Evolutionary conservation across 2,113 vertebrate species (phyloP), one percentile per base, ranked within the genome.

Genomic region (Colinus virginianus): DNA sequence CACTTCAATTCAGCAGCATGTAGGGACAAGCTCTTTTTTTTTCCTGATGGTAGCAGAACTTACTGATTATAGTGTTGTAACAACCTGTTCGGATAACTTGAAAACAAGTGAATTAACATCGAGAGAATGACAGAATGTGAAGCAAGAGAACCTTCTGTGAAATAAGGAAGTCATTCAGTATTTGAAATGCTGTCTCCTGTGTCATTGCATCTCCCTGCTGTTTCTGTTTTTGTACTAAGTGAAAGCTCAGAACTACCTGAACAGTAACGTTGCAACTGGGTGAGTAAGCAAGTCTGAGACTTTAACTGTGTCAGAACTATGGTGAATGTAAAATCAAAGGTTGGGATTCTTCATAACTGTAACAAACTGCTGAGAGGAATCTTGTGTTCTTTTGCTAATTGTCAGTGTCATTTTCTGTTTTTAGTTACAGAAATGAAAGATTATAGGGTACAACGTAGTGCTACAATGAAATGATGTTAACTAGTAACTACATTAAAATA

Each of bases 21-120:
- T 38, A 82, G 86, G 75, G 61, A 93, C 91, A 92, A 43, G n/a
- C 38, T 38, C 22, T 8, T 26, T 88, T 91, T 40, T 40, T 40
- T 87, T 81, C 55, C 38, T 72, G 23, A 19, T 68, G 9, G 11
- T 84, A 61, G 59, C 77, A 88, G 87, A 90, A 69, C 69, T 82
- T 88, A 28, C 26, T 87, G 75, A 83, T 76, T 75, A 69, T 78
- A 23, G 7, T 20, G 26, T 80, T 94, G 43, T 72, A 83, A 58
- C 63, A 53, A 15, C 55, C 70, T 84, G 4, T 61, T 74, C 40
- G 56, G 58, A 76, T 32, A 84, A 66, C 21, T 63, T 71, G 75
- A 61, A 80, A 78, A 53, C n/a, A 63, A 90, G 74, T 81, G 4
- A 94, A 70, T 87, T 90, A 34, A 23, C 8, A 11, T 79, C 16